Base-by-base conservation (phyloP, 2,113 vertebrate species). In the Lepisosteus osseus region DNA sequence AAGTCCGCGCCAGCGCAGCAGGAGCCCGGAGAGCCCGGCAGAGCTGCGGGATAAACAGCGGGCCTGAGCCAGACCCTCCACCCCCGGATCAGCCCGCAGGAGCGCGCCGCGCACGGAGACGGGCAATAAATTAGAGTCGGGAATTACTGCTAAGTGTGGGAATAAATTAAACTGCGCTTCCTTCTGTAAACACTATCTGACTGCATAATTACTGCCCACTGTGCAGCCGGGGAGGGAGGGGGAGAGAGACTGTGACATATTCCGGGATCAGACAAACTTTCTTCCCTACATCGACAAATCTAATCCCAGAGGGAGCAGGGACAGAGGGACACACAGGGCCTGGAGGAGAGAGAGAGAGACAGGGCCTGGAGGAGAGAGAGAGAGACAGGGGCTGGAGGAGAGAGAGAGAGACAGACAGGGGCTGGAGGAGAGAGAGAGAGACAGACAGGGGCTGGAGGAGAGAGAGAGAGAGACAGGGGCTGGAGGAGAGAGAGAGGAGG, bases 101-200 rank as follows among this genome's bases (percentile, higher is more conserved):
- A 71, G 65, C 57, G 74, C 74, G 68, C 70, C 54, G 74, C 72
- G 77, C 74, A 78, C 64, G 59, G 70, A 65, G 47, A 63, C 62
- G 69, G 76, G 71, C 76, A 72, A 78, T 81, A 81, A 81, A 81
- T 81, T 81, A 81, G 79, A 67, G 74, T 76, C 68, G 79, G 74
- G 78, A 81, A 81, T 81, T 78, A 78, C 76, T 81, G 79, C 79
- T 81, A 83, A 83, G 82, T 80, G 79, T 81, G 76, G 73, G 78
- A 81, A 83, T 83, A 83, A 83, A 83, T 81, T 83, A 83, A 79
- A 83, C 77, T 79, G 76, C 71, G 74, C 79, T 80, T 83, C 79
- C 82, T 78, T 83, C 64, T 51, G 47, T 51, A 51, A 51, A 51
- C 47, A 51, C 47, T 6, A 5, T 6, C 5, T 6, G 47, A 51